phyloP scores from a whole-genome alignment of 1,140 invertebrate species.

The Lepidurus apus region DNA sequence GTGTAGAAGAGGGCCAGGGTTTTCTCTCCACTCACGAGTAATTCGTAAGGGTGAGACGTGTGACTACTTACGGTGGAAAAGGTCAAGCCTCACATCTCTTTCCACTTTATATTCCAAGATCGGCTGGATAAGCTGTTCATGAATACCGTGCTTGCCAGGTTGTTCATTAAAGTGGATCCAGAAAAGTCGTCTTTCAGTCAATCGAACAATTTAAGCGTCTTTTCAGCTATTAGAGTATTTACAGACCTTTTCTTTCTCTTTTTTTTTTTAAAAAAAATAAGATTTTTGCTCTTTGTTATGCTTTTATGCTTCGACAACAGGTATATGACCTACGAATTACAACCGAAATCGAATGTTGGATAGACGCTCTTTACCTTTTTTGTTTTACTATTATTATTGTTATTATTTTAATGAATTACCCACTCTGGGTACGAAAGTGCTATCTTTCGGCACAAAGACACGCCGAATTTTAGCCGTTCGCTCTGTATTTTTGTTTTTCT shows the following conservation, averaged over 20 bases:
- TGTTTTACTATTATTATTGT: too few relatives aligned
- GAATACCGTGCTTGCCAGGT: not conserved
- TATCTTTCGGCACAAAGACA: not conserved
- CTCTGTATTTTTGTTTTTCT: not conserved
- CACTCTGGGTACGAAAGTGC: too few relatives aligned
- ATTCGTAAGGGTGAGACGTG: not conserved
- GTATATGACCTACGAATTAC: too few relatives aligned
- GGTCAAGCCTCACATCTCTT: conserved; percentile 7
- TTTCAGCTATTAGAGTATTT: not conserved
- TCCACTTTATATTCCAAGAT: conserved; percentile 13
- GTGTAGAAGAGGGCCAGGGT: not conserved
- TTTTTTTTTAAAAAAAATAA: too few relatives aligned
- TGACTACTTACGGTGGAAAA: not conserved
- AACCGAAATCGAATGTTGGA: too few relatives aligned
- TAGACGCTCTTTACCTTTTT: too few relatives aligned
- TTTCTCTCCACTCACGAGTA: not conserved
- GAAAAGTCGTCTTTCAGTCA: not conserved
- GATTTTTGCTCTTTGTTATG: too few relatives aligned
- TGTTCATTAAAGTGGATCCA: not conserved
- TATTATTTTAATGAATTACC: too few relatives aligned
- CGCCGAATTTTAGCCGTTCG: not conserved
- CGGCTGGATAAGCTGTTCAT: not conserved
- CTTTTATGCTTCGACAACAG: too few relatives aligned
- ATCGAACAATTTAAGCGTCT: not conserved
- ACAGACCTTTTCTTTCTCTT: too few relatives aligned